Percentiles rank a stretch among this genome's conserved stretches.
Evolutionary conservation across 1,140 invertebrate genomes (phyloP).

Genomic region (Thalassaphorura encarpata): DNA sequence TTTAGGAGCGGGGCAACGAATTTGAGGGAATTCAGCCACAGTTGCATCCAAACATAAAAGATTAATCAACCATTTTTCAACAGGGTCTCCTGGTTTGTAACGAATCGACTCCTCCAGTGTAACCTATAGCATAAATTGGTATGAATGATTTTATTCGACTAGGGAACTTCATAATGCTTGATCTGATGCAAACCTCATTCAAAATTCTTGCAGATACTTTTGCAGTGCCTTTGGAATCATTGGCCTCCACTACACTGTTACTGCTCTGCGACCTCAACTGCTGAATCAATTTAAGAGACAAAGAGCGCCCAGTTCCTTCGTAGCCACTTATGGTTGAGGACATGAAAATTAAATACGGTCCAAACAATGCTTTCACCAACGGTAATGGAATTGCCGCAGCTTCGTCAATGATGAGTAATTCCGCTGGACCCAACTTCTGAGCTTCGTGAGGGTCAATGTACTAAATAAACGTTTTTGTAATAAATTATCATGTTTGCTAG

Average conservation of each 20-base stretch:
- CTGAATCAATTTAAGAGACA: slow-evolving; percentile 89
- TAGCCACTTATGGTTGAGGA: slow-evolving; percentile 96
- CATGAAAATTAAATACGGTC: slow-evolving; percentile 89
- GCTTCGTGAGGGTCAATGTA: slow-evolving; percentile 90
- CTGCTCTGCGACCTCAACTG: slow-evolving; percentile 60
- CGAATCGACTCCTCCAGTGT: slow-evolving; percentile 90
- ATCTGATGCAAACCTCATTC: slow-evolving; percentile 39
- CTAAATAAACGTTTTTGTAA: slow-evolving; percentile 33
- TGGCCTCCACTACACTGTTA: slow-evolving; percentile 24
- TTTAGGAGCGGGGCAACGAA: slow-evolving; percentile 75
- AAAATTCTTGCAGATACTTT: slow-evolving; percentile 44
- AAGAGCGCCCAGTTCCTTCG: slow-evolving; percentile 93
- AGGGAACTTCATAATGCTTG: too few species aligned
- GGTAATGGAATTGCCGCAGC: slow-evolving; percentile 96
- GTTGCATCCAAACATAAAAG: slow-evolving; percentile 84
- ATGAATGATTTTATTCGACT: slow-evolving; percentile 23
- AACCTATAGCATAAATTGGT: slow-evolving; percentile 37
- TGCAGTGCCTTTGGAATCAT: slow-evolving; percentile 19
- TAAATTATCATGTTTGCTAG: too few species aligned
- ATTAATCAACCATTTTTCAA: slow-evolving; percentile 87
- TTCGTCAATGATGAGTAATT: slow-evolving; percentile 95
- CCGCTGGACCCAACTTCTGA: slow-evolving; percentile 80
- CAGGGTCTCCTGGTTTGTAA: slow-evolving; percentile 73
- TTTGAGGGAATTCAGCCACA: slow-evolving; percentile 50
- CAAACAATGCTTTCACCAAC: slow-evolving; percentile 79